Percentiles rank a stretch among this genome's conserved stretches.
These are phyloP conservation scores for Antechinus stuartii DNA, from an alignment of 2,113 vertebrate species.

Conservation along the genomic window DNA sequence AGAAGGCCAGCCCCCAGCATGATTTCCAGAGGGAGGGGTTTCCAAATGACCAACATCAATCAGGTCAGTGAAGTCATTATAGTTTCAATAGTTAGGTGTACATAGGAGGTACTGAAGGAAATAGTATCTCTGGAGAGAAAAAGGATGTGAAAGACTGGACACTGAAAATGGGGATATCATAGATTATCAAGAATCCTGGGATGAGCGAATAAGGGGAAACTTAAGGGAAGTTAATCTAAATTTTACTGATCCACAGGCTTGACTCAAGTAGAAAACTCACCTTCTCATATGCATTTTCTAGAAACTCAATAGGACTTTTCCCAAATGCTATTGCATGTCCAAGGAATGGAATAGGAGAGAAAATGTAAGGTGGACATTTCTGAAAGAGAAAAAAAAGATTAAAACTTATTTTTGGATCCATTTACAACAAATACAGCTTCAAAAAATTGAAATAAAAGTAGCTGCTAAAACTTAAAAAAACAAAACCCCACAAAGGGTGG, in stretches of 20 bases:
- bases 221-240: neutral
- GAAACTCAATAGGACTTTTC: slow-evolving; percentile 95
- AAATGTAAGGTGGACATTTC: slow-evolving; percentile 94
- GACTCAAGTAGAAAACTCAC: slow-evolving; percentile 81
- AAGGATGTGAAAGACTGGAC: neutral
- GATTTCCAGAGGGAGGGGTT: neutral
- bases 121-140: neutral
- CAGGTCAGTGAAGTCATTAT: neutral
- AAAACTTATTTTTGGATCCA: neutral
- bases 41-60: neutral
- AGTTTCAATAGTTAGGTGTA: neutral
- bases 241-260: neutral
- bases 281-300: slow-evolving; percentile 96
- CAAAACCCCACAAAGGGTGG: slow-evolving; percentile 26
- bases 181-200: neutral
- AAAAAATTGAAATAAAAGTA: slow-evolving; percentile 39
- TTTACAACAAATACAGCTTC: slow-evolving; percentile 1
- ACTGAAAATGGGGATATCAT: neutral
- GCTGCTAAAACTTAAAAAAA: slow-evolving; percentile 19
- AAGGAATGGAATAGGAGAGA: slow-evolving; percentile 93
- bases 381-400: slow-evolving; percentile 71
- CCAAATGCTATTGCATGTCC: slow-evolving; percentile 97
- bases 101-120: neutral
- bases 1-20: neutral
- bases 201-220: neutral